phyloP scores from a whole-genome alignment of 2,113 vertebrate species.

The Delphinus delphis region DNA sequence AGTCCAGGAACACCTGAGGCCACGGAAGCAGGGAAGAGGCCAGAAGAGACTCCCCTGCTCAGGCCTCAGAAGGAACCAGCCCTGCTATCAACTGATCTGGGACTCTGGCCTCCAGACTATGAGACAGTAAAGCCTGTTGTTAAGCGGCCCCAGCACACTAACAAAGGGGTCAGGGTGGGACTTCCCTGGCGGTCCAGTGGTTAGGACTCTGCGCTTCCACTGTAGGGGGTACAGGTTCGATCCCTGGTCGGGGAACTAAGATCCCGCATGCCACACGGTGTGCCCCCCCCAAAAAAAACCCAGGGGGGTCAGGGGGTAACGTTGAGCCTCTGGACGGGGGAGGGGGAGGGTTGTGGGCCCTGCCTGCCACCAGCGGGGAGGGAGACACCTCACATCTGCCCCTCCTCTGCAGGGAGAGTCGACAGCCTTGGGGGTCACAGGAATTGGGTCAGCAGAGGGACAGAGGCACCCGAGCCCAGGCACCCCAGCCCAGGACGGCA shows the following conservation, averaged over 20 bases:
- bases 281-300: too few species aligned
- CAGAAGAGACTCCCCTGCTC: not conserved
- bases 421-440: accelerated
- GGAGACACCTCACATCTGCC: not conserved
- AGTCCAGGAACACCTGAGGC: not conserved
- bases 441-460: not conserved
- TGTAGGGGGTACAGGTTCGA: too few species aligned
- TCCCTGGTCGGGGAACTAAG: too few species aligned
- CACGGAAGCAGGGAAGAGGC: not conserved
- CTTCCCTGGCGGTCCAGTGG: too few species aligned
- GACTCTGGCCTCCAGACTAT: not conserved
- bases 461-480: not conserved
- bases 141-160: not conserved
- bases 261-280: too few species aligned
- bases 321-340: accelerated
- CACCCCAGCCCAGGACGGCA: not conserved
- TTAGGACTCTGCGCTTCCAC: accelerated
- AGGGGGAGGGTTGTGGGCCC: not conserved
- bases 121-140: not conserved
- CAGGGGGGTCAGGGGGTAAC: not conserved
- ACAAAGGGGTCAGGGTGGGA: too few species aligned
- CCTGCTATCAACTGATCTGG: not conserved
- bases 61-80: not conserved
- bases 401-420: not conserved
- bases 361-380: not conserved